A percentile compares a stretch with the other conserved stretches of the same genome.
Evolutionary conservation across 2,797 vertebrate species (phyloP).

Genomic region (Salmo trutta): DNA sequence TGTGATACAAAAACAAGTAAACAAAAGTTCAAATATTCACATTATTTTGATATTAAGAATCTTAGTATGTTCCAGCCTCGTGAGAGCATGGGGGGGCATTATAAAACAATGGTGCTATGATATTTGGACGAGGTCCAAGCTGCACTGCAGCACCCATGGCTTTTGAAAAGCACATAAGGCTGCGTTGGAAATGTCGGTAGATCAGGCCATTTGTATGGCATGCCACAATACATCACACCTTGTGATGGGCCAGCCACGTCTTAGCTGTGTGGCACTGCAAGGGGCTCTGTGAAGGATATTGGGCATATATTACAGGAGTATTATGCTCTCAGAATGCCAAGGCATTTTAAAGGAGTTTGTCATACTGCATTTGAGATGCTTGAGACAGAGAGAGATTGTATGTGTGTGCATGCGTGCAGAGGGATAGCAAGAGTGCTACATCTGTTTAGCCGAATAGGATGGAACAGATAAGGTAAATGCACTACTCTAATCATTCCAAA

Average conservation of each 20-base stretch:
- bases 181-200: slow-evolving; percentile 34
- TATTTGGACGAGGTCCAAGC: slow-evolving; percentile 62
- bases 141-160: slow-evolving; percentile 54
- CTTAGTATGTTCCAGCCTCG: slow-evolving; percentile 52
- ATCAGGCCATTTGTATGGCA: slow-evolving; percentile 36
- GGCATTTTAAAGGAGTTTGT: too few relatives aligned
- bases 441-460: not conserved
- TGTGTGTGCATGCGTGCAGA: not conserved
- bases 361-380: too few relatives aligned
- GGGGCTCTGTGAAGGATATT: slow-evolving; percentile 37
- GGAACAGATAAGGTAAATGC: slow-evolving; percentile 42
- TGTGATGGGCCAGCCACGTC: slow-evolving; percentile 42
- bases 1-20: not conserved
- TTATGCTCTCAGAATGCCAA: too few relatives aligned
- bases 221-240: slow-evolving; percentile 51
- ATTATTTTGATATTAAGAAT: slow-evolving; percentile 21
- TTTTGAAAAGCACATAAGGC: slow-evolving; percentile 64
- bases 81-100: slow-evolving; percentile 57
- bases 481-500: slow-evolving; percentile 45
- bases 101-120: slow-evolving; percentile 47
- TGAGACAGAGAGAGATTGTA: slow-evolving; percentile 12
- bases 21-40: not conserved
- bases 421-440: not conserved
- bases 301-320: too few relatives aligned
- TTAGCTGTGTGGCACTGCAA: slow-evolving; percentile 39